Conservation (phyloP, 2,797 vertebrate species). For the Halcyon smyrnensis region DNA sequence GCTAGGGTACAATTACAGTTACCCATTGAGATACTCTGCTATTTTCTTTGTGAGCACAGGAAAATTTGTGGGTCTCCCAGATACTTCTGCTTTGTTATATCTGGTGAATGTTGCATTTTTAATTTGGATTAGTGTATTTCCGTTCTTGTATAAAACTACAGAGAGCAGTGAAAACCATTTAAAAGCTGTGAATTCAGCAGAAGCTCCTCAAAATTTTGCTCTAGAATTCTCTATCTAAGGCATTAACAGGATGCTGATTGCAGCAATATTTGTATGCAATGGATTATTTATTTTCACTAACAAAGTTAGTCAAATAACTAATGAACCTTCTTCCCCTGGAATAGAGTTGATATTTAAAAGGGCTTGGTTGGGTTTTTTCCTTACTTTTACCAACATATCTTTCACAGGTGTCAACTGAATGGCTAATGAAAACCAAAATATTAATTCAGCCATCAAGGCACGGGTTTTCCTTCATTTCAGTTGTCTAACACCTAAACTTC, state of each 20-base stretch:
- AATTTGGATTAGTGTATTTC: not conserved
- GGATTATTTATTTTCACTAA: not conserved
- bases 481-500: not conserved
- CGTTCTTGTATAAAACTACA: not conserved
- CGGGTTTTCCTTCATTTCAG: not conserved
- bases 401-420: not conserved
- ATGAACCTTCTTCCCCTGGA: not conserved
- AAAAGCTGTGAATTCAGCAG: not conserved
- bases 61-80: not conserved
- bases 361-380: not conserved
- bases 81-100: not conserved
- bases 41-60: not conserved
- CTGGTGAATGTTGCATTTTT: not conserved
- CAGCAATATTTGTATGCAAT: not conserved
- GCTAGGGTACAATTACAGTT: slow-evolving; percentile 8
- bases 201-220: not conserved
- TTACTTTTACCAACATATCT: not conserved
- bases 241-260: not conserved
- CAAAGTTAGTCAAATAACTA: not conserved
- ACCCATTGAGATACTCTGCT: not conserved
- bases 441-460: not conserved
- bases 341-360: not conserved
- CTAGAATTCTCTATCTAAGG: not conserved
- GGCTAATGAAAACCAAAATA: not conserved
- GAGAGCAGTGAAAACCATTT: not conserved